Percentiles rank a stretch among this genome's conserved stretches.
Conservation (phyloP, 2,888 invertebrate genomes). For the Axea sp. region DNA sequence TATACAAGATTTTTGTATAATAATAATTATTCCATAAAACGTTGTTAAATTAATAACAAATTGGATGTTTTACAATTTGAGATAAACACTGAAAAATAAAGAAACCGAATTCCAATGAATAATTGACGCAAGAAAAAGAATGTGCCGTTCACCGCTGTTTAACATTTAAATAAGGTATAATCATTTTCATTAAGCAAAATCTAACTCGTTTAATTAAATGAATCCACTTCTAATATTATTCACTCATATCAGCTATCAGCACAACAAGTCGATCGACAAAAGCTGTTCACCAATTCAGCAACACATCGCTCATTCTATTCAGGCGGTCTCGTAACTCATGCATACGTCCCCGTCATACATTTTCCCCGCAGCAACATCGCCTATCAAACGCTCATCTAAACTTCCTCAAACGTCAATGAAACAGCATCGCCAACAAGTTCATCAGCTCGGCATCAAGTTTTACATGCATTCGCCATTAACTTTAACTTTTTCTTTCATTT, state of each 20-base stretch:
- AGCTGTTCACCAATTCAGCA: slow-evolving; percentile 42
- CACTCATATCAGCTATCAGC: not conserved
- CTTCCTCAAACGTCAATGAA: slow-evolving; percentile 54
- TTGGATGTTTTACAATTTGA: too few species aligned
- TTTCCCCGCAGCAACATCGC: slow-evolving; percentile 33
- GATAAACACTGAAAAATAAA: too few species aligned
- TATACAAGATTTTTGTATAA: too few species aligned
- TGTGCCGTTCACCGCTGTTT: too few species aligned
- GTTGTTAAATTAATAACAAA: too few species aligned
- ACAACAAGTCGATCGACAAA: slow-evolving; percentile 11
- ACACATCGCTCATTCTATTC: slow-evolving; percentile 9
- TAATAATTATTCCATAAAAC: too few species aligned
- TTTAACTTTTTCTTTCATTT: slow-evolving; percentile 10
- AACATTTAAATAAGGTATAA: not conserved
- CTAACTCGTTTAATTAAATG: not conserved
- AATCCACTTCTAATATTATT: slow-evolving; percentile 9
- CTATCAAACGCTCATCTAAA: slow-evolving; percentile 46
- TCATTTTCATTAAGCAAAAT: not conserved
- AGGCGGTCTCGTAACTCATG: slow-evolving; percentile 41
- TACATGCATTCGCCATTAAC: slow-evolving; percentile 25
- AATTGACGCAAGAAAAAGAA: too few species aligned
- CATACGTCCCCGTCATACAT: slow-evolving; percentile 34
- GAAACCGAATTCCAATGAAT: too few species aligned
- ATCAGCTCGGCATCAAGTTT: slow-evolving; percentile 33
- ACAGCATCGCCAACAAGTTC: slow-evolving; percentile 47